Percentiles rank a stretch among this genome's conserved stretches.
Conservation (phyloP, 2,888 invertebrate species). For the Zaprionus lineosus region DNA sequence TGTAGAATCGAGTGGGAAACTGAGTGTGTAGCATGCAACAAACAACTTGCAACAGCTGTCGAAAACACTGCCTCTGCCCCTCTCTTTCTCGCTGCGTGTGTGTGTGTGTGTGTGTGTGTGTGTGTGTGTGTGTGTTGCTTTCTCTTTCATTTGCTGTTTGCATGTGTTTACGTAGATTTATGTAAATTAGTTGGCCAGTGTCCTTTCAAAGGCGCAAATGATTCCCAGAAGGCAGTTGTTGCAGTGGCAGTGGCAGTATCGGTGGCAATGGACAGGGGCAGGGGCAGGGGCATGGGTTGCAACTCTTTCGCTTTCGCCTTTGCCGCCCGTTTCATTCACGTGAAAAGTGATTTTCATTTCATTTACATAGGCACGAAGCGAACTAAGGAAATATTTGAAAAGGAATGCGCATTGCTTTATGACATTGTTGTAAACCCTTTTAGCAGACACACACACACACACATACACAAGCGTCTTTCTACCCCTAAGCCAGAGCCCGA, state of each 20-base stretch:
- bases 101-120: not conserved
- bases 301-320: slow-evolving; percentile 44
- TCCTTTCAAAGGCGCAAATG: slow-evolving; percentile 64
- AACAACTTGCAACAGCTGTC: slow-evolving; percentile 32
- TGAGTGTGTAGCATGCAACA: slow-evolving; percentile 7
- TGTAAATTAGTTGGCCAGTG: slow-evolving; percentile 62
- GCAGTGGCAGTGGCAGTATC: slow-evolving; percentile 10
- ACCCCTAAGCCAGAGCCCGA: not conserved
- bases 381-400: slow-evolving; percentile 31
- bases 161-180: slow-evolving; percentile 65
- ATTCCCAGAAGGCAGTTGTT: slow-evolving; percentile 67
- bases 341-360: slow-evolving; percentile 59
- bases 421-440: slow-evolving; percentile 73
- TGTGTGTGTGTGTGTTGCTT: not conserved
- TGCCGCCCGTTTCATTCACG: slow-evolving; percentile 57
- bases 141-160: slow-evolving; percentile 9
- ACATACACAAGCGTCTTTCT: not conserved
- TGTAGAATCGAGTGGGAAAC: not conserved
- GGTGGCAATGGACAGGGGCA: not conserved
- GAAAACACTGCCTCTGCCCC: slow-evolving; percentile 1
- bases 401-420: slow-evolving; percentile 63
- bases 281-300: slow-evolving; percentile 3
- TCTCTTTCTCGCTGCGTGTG: not conserved
- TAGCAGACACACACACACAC: slow-evolving; percentile 43
- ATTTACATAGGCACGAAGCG: slow-evolving; percentile 49